These are phyloP conservation scores for Hemaris fuciformis DNA, from an alignment of 2,888 invertebrate genomes.

Conservation along the genomic window DNA sequence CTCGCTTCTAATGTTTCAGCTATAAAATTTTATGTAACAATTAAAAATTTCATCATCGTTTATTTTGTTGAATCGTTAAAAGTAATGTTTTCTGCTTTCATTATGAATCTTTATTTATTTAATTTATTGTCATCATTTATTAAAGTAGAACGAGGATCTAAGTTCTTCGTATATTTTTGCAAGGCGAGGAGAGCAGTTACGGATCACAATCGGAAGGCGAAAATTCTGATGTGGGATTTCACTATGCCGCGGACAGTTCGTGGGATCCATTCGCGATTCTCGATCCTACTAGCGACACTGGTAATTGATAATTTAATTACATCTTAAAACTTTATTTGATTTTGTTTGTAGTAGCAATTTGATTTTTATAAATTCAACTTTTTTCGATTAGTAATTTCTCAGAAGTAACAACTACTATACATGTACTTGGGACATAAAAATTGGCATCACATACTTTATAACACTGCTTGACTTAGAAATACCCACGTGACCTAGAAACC, in stretches of 20 bases:
- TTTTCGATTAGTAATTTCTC: too few relatives aligned
- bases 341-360: background rate
- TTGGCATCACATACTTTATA: too few relatives aligned
- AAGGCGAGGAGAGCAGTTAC: constrained; percentile 90
- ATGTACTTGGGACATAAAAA: too few relatives aligned
- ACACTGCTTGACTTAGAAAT: too few relatives aligned
- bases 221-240: constrained; percentile 77
- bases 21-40: too few relatives aligned
- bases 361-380: too few relatives aligned
- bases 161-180: constrained; percentile 12
- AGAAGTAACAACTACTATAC: too few relatives aligned
- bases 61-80: too few relatives aligned
- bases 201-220: constrained; percentile 88
- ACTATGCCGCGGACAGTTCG: constrained; percentile 82
- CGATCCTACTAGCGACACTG: constrained; percentile 89
- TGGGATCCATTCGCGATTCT: constrained; percentile 86
- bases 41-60: too few relatives aligned
- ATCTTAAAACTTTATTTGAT: background rate
- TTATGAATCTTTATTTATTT: too few relatives aligned
- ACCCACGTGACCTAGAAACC: too few relatives aligned
- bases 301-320: constrained; percentile 58
- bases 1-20: background rate
- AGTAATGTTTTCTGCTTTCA: too few relatives aligned
- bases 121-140: background rate
- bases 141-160: constrained; percentile 12